Percentiles rank a stretch among this genome's conserved stretches.
Conservation (phyloP, 2,888 invertebrate species). For the Mechanitis mazaeus region DNA sequence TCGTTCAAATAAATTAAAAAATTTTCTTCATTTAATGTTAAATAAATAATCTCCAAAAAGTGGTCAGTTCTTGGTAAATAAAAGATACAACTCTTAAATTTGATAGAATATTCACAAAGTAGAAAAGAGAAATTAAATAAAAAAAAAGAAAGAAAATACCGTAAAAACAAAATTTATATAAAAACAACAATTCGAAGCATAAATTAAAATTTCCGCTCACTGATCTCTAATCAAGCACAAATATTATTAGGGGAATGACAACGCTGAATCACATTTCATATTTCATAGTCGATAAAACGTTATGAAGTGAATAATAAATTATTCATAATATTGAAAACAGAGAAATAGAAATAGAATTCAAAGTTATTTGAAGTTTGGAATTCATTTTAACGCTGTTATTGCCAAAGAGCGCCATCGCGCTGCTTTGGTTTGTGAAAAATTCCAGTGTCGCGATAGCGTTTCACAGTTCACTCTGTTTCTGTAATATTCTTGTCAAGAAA, state of each 20-base stretch:
- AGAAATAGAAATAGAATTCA: no score
- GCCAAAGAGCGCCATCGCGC: no score
- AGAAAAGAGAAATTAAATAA: no score
- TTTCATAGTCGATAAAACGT: slow-evolving; percentile 24
- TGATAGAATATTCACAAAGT: slow-evolving; percentile 36
- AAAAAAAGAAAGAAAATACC: not conserved
- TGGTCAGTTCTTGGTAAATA: slow-evolving; percentile 20
- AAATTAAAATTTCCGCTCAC: slow-evolving; percentile 75
- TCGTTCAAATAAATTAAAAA: no score
- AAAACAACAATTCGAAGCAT: slow-evolving; percentile 71
- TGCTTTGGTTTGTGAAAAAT: no score
- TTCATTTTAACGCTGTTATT: no score
- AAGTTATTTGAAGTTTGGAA: no score
- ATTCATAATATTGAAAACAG: slow-evolving; percentile 1
- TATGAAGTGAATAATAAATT: slow-evolving; percentile 9
- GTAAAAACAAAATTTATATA: slow-evolving; percentile 61
- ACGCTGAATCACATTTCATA: slow-evolving; percentile 19
- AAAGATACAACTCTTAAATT: slow-evolving; percentile 60
- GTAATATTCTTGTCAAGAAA: no score
- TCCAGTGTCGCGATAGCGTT: no score
- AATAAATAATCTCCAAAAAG: slow-evolving; percentile 6
- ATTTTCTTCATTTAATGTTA: no score
- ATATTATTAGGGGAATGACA: slow-evolving; percentile 55
- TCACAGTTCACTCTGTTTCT: no score
- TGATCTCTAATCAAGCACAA: slow-evolving; percentile 68